Percentiles rank a stretch among this genome's conserved stretches.
phyloP scores from a whole-genome alignment of 2,888 invertebrate genomes.

The Orthosia gothica region DNA sequence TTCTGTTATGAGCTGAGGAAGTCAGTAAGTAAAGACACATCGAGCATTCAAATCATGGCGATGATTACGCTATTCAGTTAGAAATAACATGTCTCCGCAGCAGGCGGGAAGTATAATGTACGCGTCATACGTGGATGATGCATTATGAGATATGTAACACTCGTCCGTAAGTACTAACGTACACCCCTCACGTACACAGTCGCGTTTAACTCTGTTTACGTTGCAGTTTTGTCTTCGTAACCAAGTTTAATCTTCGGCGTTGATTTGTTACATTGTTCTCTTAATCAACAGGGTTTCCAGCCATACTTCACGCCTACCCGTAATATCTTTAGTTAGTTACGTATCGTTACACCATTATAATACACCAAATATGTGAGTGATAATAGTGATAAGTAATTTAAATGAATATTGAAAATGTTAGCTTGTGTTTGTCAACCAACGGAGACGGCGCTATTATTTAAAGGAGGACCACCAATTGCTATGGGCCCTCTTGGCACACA shows the following conservation, averaged over 20 bases:
- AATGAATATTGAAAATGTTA: constrained; percentile 91
- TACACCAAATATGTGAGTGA: constrained; percentile 83
- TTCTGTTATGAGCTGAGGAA: constrained; percentile 38
- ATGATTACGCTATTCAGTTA: constrained; percentile 58
- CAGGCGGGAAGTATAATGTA: constrained; percentile 59
- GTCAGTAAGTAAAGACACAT: constrained; percentile 44
- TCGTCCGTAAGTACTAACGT: constrained; percentile 23
- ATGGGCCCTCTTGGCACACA: constrained; percentile 90
- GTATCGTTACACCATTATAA: constrained; percentile 45
- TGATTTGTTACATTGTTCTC: constrained; percentile 23
- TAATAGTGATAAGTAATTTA: constrained; percentile 78
- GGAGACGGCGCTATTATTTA: constrained; percentile 90
- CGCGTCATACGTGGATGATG: constrained; percentile 42
- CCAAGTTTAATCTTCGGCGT: constrained; percentile 8
- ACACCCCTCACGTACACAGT: constrained; percentile 33
- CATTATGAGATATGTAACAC: constrained; percentile 42
- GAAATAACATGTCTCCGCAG: constrained; percentile 49
- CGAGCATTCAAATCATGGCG: constrained; percentile 47
- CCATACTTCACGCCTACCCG: constrained; percentile 55
- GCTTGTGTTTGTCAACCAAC: constrained; percentile 93
- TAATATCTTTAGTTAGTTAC: constrained; percentile 24
- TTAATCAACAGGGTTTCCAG: constrained; percentile 71
- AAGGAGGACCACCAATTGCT: constrained; percentile 90
- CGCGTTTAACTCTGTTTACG: constrained; percentile 23
- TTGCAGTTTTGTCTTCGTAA: constrained; percentile 26